A percentile compares a stretch with the other conserved stretches of the same genome.
Conservation (phyloP, 2,113 vertebrate species). For the Calidris pugnax region DNA sequence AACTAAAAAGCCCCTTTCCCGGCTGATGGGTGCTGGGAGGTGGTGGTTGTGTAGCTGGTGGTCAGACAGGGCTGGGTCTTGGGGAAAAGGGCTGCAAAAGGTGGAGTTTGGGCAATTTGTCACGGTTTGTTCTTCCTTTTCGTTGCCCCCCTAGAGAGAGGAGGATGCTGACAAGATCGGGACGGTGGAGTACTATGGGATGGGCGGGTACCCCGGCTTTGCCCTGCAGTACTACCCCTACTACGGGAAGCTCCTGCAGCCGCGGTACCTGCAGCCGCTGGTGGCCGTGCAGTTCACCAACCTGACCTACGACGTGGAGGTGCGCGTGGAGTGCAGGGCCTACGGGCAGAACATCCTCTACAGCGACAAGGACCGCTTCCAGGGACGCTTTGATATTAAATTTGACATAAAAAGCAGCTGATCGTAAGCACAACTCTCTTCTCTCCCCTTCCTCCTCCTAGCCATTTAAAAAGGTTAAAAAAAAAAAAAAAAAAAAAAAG, state of each 20-base stretch:
- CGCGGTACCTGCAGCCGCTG: slow-evolving; percentile 92
- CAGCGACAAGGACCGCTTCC: slow-evolving; percentile 96
- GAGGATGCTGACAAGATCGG: slow-evolving; percentile 82
- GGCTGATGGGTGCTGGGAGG: background rate
- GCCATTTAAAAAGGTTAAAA: slow-evolving; percentile 79
- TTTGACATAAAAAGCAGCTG: slow-evolving; percentile 87
- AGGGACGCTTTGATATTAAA: slow-evolving; percentile 98
- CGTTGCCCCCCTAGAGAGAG: slow-evolving; percentile 73
- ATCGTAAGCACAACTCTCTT: slow-evolving; percentile 81
- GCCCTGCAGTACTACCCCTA: slow-evolving; percentile 97
- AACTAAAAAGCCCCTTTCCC: background rate
- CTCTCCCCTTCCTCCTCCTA: slow-evolving; percentile 66
- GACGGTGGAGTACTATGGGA: slow-evolving; percentile 82
- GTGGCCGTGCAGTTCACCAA: slow-evolving; percentile 93
- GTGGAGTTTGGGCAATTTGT: accelerated
- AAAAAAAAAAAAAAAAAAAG: slow-evolving; percentile 44
- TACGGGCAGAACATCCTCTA: slow-evolving; percentile 89
- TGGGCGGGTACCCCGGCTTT: slow-evolving; percentile 79
- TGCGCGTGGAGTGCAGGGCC: slow-evolving; percentile 92
- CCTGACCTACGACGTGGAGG: slow-evolving; percentile 77
- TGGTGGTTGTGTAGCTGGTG: accelerated
- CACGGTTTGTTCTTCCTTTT: background rate
- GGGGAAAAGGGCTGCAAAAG: background rate
- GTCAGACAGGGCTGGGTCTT: too few relatives aligned
- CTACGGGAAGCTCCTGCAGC: slow-evolving; percentile 90